Conservation (phyloP, 1,140 invertebrate species). For the Lepidurus packardi region DNA sequence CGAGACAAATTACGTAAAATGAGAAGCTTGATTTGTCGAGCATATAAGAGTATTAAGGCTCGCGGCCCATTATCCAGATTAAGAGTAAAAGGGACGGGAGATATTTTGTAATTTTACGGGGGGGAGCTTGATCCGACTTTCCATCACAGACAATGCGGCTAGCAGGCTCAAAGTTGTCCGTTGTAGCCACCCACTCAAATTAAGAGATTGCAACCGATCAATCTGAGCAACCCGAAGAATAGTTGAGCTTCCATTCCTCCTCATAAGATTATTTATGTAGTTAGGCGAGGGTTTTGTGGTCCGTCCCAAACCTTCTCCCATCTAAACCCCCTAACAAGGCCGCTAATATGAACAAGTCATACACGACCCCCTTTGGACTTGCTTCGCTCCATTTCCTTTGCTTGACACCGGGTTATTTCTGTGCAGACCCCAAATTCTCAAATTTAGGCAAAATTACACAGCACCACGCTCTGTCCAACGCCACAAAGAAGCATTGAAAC, state of each 20-base stretch:
- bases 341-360: constrained; percentile 14
- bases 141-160: constrained; percentile 4
- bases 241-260: background rate
- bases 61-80: constrained; percentile 9
- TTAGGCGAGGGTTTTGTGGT: background rate
- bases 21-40: background rate
- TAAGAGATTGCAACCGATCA: constrained; percentile 21
- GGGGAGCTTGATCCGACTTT: background rate
- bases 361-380: background rate
- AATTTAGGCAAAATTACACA: too few relatives aligned
- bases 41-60: constrained; percentile 1
- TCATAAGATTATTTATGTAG: constrained; percentile 5
- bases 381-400: background rate
- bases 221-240: constrained; percentile 14
- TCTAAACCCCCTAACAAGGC: background rate
- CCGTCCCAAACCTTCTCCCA: background rate
- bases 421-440: too few relatives aligned
- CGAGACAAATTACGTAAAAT: background rate
- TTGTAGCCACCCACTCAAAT: constrained; percentile 18
- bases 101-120: constrained; percentile 16
- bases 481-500: too few relatives aligned
- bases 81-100: constrained; percentile 15
- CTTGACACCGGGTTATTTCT: background rate
- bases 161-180: background rate
- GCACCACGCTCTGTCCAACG: too few relatives aligned